Evolutionary conservation across 2,888 invertebrate species (phyloP).

Genomic region (Coleophora flavipennella): DNA sequence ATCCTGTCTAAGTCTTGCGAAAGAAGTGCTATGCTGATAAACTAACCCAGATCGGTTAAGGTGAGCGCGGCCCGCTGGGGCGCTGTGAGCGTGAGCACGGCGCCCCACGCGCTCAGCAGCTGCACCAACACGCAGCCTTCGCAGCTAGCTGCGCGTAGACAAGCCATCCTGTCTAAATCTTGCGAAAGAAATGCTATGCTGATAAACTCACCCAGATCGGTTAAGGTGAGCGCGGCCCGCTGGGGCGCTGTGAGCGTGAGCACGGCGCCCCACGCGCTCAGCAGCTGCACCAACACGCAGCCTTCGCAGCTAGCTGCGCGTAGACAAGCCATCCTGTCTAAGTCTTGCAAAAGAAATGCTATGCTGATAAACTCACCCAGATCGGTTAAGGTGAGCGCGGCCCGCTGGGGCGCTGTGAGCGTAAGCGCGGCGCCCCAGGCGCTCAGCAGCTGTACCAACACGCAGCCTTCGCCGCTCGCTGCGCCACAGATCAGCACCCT

Average conservation of each 20-base stretch:
- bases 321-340: constrained; percentile 44
- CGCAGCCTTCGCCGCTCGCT: constrained; percentile 49
- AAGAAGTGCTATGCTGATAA: too few relatives aligned
- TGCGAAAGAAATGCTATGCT: too few relatives aligned
- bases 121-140: constrained; percentile 52
- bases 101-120: constrained; percentile 46
- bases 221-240: too few relatives aligned
- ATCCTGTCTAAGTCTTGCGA: too few relatives aligned
- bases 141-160: constrained; percentile 50
- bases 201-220: too few relatives aligned
- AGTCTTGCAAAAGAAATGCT: too few relatives aligned
- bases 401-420: constrained; percentile 35
- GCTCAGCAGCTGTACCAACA: constrained; percentile 43
- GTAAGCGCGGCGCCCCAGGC: constrained; percentile 46
- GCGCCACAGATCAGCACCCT: constrained; percentile 57
- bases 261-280: constrained; percentile 44
- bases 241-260: constrained; percentile 40
- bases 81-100: constrained; percentile 38
- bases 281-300: constrained; percentile 46
- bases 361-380: too few relatives aligned
- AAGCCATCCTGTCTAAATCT: too few relatives aligned
- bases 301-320: constrained; percentile 52
- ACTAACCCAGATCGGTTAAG: too few relatives aligned
- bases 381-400: constrained; percentile 31
- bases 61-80: too few relatives aligned